Conservation (phyloP, 2,797 vertebrate species). For the Coranthus polyacanthus region DNA sequence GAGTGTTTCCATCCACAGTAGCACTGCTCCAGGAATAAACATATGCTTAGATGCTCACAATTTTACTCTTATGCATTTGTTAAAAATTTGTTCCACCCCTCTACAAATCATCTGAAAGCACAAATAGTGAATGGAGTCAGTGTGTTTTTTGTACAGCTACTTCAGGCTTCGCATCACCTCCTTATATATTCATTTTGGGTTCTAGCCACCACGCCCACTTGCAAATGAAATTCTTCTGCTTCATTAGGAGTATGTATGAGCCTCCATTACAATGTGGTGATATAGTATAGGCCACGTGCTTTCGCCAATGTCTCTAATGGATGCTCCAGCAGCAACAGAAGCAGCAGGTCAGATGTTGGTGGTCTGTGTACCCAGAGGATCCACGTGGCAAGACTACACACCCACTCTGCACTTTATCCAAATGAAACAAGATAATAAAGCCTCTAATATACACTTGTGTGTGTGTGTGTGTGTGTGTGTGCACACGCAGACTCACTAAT, state of each 20-base stretch:
- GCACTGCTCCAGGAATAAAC: constrained; percentile 69
- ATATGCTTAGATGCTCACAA: constrained; percentile 59
- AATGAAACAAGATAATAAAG: constrained; percentile 55
- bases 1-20: constrained; percentile 66
- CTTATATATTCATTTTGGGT: constrained; percentile 16
- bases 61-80: constrained; percentile 63
- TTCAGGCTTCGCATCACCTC: constrained; percentile 11
- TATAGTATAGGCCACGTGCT: constrained; percentile 21
- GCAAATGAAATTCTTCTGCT: constrained; percentile 24
- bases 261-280: constrained; percentile 29
- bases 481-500: not conserved
- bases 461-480: too few relatives aligned
- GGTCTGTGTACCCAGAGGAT: constrained; percentile 20
- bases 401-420: constrained; percentile 22
- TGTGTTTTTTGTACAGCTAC: constrained; percentile 23
- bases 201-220: not conserved
- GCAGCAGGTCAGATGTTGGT: constrained; percentile 52
- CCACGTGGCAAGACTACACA: constrained; percentile 52
- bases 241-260: constrained; percentile 41
- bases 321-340: constrained; percentile 35
- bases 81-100: constrained; percentile 48
- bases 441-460: constrained; percentile 4
- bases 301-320: constrained; percentile 49
- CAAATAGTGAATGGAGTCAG: constrained; percentile 12
- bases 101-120: constrained; percentile 36